Base-by-base conservation (phyloP, 1,140 invertebrate genomes). In the Physella acuta region DNA sequence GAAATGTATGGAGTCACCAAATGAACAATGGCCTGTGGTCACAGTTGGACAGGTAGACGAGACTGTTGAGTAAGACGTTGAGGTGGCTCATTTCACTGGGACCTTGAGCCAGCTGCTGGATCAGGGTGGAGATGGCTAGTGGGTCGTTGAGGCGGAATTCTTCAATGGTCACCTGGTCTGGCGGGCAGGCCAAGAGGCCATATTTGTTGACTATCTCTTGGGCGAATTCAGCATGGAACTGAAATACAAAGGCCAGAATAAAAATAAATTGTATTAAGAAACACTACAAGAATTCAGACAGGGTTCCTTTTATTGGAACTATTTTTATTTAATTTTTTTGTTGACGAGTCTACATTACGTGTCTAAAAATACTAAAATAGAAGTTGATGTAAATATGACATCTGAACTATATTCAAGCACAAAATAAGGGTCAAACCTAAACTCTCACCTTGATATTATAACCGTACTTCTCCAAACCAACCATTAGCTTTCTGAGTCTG, bases 191-290 rank as follows among this genome's bases (percentile, higher is more conserved):
- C 8, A 81, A 62, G 1, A 81, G 69, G 14, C 79, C 79, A 67
- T 78, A 77, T 28, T 75, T 75, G 65, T 81, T 79, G 55, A 81
- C 73, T 49, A 79, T 73, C 37, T 78, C 67, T 60, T 75, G 74
- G 2, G 79, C 63, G 37, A 81, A 76, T 3, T 71, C 58, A 0
- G 68, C 34, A 59, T 79, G 79, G 1, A 36, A 44, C 55, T 79
- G 52, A 4, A n/a, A 39, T 55, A 26, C 11, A n/a, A n/a, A 55
- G 26, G 5, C 8, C 16, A 55, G 5, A 26, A 26, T 5, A 55
- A 55, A 16, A 24, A 16, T 55, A 8, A 44, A 44, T 44, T 44
- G 8, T 44, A n/a, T n/a, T n/a, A n/a, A n/a, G n/a, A 20, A 44
- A 44, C 39, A 20, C 20, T 44, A 44, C 39, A 20, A 11, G 39